Conservation (phyloP, 2,113 vertebrate genomes). For the Barnardius zonarius region DNA sequence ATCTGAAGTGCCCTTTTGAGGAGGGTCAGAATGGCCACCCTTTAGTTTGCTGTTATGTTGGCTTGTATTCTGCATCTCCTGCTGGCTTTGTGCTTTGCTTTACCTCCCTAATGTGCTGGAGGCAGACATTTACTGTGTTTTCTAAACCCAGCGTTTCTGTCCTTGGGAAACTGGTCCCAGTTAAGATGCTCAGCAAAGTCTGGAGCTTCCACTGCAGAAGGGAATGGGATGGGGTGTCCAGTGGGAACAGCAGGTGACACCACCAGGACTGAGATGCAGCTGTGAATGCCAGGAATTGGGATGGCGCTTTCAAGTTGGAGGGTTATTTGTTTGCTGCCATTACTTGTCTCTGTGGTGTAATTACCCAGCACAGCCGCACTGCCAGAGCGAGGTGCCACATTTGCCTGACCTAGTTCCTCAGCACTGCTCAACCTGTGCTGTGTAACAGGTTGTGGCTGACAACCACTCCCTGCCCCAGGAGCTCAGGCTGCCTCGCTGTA, state of each 20-base stretch:
- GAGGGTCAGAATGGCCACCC: not conserved
- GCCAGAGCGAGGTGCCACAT: not conserved
- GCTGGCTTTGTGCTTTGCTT: not conserved
- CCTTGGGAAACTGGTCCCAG: not conserved
- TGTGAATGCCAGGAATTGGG: not conserved
- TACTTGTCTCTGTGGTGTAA: not conserved
- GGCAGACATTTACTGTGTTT: not conserved
- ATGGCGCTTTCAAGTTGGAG: not conserved
- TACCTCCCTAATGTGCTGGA: not conserved
- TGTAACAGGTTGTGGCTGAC: not conserved
- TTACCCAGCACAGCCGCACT: not conserved
- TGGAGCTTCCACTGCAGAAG: not conserved
- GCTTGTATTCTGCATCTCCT: not conserved
- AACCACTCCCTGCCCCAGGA: constrained; percentile 3
- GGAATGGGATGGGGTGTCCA: not conserved
- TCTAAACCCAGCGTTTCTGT: not conserved
- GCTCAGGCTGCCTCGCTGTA: not conserved
- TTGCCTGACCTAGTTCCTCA: constrained; percentile 61
- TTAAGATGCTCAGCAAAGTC: not conserved
- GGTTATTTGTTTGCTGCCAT: not conserved
- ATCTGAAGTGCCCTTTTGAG: not conserved
- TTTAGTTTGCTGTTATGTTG: not conserved
- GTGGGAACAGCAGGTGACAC: not conserved
- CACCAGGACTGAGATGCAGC: rapidly evolving
- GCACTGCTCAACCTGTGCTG: not conserved